Evolutionary conservation across 2,797 vertebrate species (phyloP), one percentile per base, ranked within the genome.

Genomic region (Gila robusta): DNA sequence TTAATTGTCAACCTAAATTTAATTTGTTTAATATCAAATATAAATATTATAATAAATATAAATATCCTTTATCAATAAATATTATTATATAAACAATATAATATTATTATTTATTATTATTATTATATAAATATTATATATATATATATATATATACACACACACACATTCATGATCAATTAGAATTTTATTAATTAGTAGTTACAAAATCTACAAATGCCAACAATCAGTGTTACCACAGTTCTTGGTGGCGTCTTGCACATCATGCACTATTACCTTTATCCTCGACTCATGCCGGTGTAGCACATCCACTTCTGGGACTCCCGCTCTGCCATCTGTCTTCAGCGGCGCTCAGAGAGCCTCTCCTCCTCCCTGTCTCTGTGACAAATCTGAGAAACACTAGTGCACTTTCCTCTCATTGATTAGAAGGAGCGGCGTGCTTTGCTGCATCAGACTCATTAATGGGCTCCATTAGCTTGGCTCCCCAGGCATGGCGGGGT

Each of bases 401-500:
- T 62, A 73, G 41, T 88, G 87, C 66, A 79, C 80, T 89, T 87
- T 90, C 69, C 73, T 83, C 81, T 70, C 90, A 89, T 88, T 89
- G 90, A 91, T 91, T 91, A 87, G 83, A 81, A 64, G 44, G 86
- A 88, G 87, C 54, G 37, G 84, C 16, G 67, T 83, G 74, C 80
- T 83, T 79, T 84, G 39, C 87, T 83, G 83, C 87, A 89, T 91
- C 87, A 91, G 81, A 85, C 88, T 89, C 88, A 88, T 91, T 91
- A 91, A 89, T 87, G 86, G 86, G 86, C 87, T 91, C 86, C 87
- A 91, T 91, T 89, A 91, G 87, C 73, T 84, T 21, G 49, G 78
- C 74, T 87, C 86, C 83, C 85, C 81, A 84, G 85, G 86, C 82
- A 52, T 83, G 41, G 83, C 39, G 9, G n/a, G 77, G 83, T 72